Percentiles rank a stretch among this genome's conserved stretches.
Evolutionary conservation across 2,888 invertebrate species (phyloP).

Genomic region (Tenthredo scrophulariae): DNA sequence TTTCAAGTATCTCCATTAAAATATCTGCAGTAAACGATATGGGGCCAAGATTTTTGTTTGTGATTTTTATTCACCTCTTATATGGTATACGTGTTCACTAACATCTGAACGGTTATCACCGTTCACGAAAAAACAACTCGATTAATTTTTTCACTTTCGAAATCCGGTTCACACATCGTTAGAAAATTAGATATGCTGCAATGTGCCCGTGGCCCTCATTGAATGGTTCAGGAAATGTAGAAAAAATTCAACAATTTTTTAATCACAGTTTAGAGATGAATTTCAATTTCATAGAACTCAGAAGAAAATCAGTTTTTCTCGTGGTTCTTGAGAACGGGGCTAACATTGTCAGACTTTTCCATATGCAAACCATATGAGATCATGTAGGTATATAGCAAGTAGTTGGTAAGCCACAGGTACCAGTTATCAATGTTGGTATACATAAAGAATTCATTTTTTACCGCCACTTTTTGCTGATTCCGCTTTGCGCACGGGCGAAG

Average conservation of each 20-base stretch:
- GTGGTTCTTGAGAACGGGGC: neutral
- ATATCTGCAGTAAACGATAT: neutral
- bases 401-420: neutral
- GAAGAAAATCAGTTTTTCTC: neutral
- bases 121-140: neutral
- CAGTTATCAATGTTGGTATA: neutral
- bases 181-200: neutral
- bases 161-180: neutral
- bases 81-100: neutral
- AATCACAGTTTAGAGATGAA: neutral
- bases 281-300: neutral
- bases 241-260: neutral
- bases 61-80: neutral
- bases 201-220: neutral
- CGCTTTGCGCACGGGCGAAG: neutral
- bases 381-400: neutral
- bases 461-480: neutral
- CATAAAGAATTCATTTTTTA: neutral
- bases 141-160: neutral
- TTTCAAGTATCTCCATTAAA: neutral
- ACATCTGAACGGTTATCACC: neutral
- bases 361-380: no score
- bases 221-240: neutral
- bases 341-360: neutral
- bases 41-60: no score